Evolutionary conservation across 2,888 invertebrate genomes (phyloP).

Genomic region (Ophion ventricosus): DNA sequence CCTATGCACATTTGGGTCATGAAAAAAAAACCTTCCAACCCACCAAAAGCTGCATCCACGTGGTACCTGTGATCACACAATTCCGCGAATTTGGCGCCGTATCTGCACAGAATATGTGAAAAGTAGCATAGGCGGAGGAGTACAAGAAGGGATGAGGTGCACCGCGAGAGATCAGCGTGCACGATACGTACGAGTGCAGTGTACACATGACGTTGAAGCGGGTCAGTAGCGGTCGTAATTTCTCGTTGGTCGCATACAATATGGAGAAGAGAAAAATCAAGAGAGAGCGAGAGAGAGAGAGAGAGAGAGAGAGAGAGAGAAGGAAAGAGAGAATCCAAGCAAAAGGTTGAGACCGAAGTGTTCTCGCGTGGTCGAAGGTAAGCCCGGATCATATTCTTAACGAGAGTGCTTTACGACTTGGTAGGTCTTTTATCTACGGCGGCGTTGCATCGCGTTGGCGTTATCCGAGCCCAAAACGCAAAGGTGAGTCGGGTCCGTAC

Average conservation of each 20-base stretch:
- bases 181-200: slow-evolving; percentile 59
- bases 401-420: slow-evolving; percentile 81
- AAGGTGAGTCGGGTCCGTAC: slow-evolving; percentile 60
- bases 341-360: slow-evolving; percentile 57
- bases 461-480: slow-evolving; percentile 78
- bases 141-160: slow-evolving; percentile 26
- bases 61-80: slow-evolving; percentile 20
- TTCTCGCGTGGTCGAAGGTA: slow-evolving; percentile 78
- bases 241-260: slow-evolving; percentile 58
- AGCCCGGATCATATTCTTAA: slow-evolving; percentile 83
- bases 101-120: slow-evolving; percentile 47
- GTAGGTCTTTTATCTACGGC: slow-evolving; percentile 81
- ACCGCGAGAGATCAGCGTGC: slow-evolving; percentile 60
- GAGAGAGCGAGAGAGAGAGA: slow-evolving; percentile 31
- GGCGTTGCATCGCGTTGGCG: slow-evolving; percentile 78
- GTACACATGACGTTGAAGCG: slow-evolving; percentile 75
- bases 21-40: slow-evolving; percentile 28
- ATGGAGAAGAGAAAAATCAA: slow-evolving; percentile 38
- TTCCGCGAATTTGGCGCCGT: slow-evolving; percentile 51
- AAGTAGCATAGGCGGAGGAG: slow-evolving; percentile 32
- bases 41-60: slow-evolving; percentile 13
- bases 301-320: slow-evolving; percentile 32
- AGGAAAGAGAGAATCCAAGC: slow-evolving; percentile 40
- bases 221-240: slow-evolving; percentile 78
- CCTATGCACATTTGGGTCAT: not conserved